Evolutionary conservation across 1,140 invertebrate species (phyloP).

Genomic region (Rhyzopertha dominica): DNA sequence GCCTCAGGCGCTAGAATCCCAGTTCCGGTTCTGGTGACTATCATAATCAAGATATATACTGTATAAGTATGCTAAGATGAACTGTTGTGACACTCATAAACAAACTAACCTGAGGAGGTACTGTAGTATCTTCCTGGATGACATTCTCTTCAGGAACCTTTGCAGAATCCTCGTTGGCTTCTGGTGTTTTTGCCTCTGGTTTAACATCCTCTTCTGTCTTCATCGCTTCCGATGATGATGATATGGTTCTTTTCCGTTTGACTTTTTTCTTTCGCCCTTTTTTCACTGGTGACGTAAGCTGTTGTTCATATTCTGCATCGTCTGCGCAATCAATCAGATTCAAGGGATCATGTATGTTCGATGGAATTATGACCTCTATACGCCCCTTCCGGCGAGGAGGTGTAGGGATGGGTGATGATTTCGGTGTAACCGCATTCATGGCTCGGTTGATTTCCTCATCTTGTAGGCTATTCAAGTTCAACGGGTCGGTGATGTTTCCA

Average conservation of each 20-base stretch:
- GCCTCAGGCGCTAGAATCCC: too few species aligned
- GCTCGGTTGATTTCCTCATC: conserved; percentile 80
- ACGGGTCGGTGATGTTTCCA: conserved; percentile 90
- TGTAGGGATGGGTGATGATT: conserved; percentile 82
- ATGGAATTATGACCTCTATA: conserved; percentile 87
- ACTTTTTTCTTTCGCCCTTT: conserved; percentile 54
- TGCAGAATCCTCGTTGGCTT: conserved; percentile 36
- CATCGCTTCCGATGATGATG: conserved; percentile 47
- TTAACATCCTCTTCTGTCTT: conserved; percentile 21
- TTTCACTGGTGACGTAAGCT: conserved; percentile 60
- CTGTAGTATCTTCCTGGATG: too few species aligned
- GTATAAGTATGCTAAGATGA: too few species aligned
- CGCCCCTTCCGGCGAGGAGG: conserved; percentile 74
- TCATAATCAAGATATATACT: too few species aligned
- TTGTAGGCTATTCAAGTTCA: conserved; percentile 89
- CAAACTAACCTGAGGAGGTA: too few species aligned
- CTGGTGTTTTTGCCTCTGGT: conserved; percentile 40
- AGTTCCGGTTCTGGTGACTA: too few species aligned
- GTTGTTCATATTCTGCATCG: conserved; percentile 73
- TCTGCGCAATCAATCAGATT: conserved; percentile 79
- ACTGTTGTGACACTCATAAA: too few species aligned
- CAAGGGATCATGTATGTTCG: conserved; percentile 86
- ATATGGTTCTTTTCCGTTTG: conserved; percentile 53
- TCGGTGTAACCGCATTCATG: conserved; percentile 82
- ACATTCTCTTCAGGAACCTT: conserved; percentile 41